Evolutionary conservation across 2,888 invertebrate species (phyloP), one percentile per base, ranked within the genome.

Genomic region (Capitulum mitella): DNA sequence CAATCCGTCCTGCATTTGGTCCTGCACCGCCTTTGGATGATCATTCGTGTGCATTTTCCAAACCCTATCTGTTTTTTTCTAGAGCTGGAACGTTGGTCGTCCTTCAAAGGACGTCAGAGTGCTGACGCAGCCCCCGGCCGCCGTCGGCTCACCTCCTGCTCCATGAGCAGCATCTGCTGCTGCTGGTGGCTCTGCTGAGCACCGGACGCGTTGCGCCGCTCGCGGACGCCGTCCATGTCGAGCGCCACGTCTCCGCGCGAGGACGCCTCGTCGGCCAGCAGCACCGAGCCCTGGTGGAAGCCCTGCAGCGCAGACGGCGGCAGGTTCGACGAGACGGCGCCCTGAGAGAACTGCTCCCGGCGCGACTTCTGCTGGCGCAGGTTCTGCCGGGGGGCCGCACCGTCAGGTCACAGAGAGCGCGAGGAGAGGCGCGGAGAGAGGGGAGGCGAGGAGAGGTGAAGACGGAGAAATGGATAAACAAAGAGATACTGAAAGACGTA

Each of bases 291-390:
- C 80, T 85, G 84, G 78, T 84, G 85, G 78, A 82, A 86, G 26
- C 88, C 87, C 82, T 89, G 88, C 79, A 87, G 86, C 37, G 89
- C 87, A 61, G 90, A 89, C 29, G 89, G 89, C 43, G 92, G 91
- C 61, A 91, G 86, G 82, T 89, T 88, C 16, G 89, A 87, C 70
- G 89, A 88, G 6, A 90, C 87, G 79, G 89, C 88, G 48, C 90
- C 91, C 85, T 91, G 91, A n/a, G 90, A 89, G 85, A 94, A 97
- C 85, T 97, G 96, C 85, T 98, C 98, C 82, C 97, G 89, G 83
- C 98, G 90, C 82, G 89, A 92, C 85, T 97, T 96, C 86, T 98
- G 98, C 84, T 97, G 94, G 86, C 96, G 96, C 85, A 99, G 88
- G 87, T 97, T 99, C 90, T 91, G 81, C 40, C 46, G n/a, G 32